phyloP scores from a whole-genome alignment of 2,113 vertebrate genomes.

The Tenrec ecaudatus region DNA sequence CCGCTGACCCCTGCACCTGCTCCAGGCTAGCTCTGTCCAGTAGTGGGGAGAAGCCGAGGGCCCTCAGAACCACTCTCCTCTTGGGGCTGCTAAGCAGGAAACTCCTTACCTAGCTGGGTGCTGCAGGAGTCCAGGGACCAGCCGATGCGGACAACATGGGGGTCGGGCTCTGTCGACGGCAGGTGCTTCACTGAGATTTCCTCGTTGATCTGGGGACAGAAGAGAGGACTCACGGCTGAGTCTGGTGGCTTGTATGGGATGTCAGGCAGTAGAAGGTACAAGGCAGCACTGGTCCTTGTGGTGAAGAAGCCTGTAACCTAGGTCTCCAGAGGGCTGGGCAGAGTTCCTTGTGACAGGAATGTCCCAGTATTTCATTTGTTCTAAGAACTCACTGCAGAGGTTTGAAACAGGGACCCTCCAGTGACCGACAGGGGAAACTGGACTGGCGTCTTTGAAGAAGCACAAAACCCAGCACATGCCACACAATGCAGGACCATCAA shows the following conservation, averaged over 20 bases:
- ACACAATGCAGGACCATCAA: not conserved
- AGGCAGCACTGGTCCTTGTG: not conserved
- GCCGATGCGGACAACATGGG: slow-evolving; percentile 93
- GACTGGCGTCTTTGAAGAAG: not conserved
- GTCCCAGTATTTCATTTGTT: not conserved
- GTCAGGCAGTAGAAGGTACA: not conserved
- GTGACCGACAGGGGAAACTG: not conserved
- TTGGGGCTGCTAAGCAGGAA: not conserved
- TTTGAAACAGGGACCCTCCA: not conserved
- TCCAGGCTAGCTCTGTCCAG: not conserved
- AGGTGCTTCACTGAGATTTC: slow-evolving; percentile 95
- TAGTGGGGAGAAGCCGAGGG: not conserved
- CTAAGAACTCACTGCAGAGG: not conserved
- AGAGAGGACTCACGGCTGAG: not conserved
- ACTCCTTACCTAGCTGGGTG: slow-evolving; percentile 92
- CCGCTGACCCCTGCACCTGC: not conserved
- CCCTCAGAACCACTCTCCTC: not conserved
- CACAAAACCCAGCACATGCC: not conserved
- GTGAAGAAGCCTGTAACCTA: not conserved
- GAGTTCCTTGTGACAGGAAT: not conserved
- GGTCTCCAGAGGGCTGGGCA: not conserved
- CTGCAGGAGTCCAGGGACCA: slow-evolving; percentile 94
- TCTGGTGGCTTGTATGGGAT: not conserved
- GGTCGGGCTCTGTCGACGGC: slow-evolving; percentile 92
- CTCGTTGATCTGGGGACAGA: slow-evolving; percentile 90